Evolutionary conservation across 1,140 invertebrate species (phyloP).

Genomic region (Dryas iulia): DNA sequence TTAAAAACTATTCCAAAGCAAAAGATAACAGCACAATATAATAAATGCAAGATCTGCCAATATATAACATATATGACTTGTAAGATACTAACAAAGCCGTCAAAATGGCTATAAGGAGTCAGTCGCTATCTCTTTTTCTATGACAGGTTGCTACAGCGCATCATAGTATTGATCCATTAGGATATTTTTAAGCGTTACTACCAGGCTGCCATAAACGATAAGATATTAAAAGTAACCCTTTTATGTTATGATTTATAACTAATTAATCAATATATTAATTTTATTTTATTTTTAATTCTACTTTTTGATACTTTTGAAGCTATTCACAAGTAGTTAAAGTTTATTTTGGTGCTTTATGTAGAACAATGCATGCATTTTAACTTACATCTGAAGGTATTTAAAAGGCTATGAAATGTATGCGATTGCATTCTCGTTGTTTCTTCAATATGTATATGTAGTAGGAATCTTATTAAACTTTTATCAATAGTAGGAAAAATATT

Average conservation of each 20-base stretch:
- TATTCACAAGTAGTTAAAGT: background rate
- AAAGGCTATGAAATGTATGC: background rate
- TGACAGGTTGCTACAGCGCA: background rate
- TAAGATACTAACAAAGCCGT: background rate
- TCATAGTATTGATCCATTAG: background rate
- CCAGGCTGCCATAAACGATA: background rate
- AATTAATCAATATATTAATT: background rate
- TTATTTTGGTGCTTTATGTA: background rate
- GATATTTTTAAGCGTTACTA: background rate
- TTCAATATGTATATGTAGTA: background rate
- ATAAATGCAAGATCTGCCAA: too few relatives aligned
- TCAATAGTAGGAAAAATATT: too few relatives aligned
- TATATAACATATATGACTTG: background rate
- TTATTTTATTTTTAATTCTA: background rate
- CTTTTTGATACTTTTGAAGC: background rate
- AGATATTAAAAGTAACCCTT: background rate
- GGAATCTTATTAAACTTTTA: too few relatives aligned
- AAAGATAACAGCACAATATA: background rate
- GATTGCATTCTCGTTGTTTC: background rate
- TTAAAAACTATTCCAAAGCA: background rate
- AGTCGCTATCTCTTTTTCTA: background rate
- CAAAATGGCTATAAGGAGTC: background rate
- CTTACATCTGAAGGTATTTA: background rate
- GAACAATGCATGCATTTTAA: background rate
- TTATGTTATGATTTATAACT: background rate